phyloP scores from a whole-genome alignment of 2,888 invertebrate species.

The Saturnia japonica region DNA sequence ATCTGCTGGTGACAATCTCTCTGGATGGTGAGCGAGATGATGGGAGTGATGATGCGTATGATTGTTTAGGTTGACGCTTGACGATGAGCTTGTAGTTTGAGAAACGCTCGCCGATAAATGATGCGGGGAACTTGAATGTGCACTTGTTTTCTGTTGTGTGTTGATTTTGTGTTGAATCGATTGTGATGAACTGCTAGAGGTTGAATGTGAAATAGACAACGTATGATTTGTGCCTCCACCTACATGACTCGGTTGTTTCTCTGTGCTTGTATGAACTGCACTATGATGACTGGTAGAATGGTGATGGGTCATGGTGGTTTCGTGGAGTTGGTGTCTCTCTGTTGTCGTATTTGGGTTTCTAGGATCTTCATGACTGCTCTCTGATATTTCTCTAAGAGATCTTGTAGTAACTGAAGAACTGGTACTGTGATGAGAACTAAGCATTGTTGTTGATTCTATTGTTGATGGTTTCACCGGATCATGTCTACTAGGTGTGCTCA shows the following conservation, averaged over 20 bases:
- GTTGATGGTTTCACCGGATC: conserved; percentile 76
- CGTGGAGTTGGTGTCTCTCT: conserved; percentile 84
- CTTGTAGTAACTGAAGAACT: conserved; percentile 88
- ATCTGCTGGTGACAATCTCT: conserved; percentile 84
- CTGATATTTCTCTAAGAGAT: conserved; percentile 83
- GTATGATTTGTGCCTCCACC: conserved; percentile 81
- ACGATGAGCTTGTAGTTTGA: conserved; percentile 76
- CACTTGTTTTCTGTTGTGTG: conserved; percentile 74
- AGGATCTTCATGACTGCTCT: conserved; percentile 74
- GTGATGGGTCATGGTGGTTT: conserved; percentile 85
- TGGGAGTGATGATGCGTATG: conserved; percentile 87
- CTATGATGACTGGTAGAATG: conserved; percentile 85
- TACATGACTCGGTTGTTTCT: conserved; percentile 81
- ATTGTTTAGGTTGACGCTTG: conserved; percentile 81
- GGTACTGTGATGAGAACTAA: conserved; percentile 87
- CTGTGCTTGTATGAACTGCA: conserved; percentile 84
- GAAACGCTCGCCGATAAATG: conserved; percentile 81
- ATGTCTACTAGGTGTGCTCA: conserved; percentile 72
- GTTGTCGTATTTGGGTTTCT: conserved; percentile 73
- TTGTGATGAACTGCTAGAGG: conserved; percentile 85
- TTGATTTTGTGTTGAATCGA: conserved; percentile 84
- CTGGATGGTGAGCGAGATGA: conserved; percentile 84
- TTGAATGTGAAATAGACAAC: conserved; percentile 85
- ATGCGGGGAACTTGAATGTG: conserved; percentile 77
- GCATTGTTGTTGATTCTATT: conserved; percentile 85